Percentiles rank a stretch among this genome's conserved stretches.
phyloP scores from a whole-genome alignment of 92 coral and sea anemone species.

The Nematostella vectensis region DNA sequence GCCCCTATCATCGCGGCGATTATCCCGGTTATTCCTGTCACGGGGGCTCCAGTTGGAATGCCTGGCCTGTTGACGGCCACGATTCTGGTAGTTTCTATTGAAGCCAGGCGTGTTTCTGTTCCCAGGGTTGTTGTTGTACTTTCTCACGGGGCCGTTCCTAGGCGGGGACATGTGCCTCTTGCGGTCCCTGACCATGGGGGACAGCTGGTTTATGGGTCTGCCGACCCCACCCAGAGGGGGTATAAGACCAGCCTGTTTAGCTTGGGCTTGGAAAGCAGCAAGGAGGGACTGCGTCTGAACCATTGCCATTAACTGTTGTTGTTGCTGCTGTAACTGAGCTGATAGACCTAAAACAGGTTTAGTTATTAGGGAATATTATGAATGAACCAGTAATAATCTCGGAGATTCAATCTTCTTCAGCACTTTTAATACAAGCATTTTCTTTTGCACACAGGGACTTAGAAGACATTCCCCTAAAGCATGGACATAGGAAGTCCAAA shows the following conservation, averaged over 20 bases:
- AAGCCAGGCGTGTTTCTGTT: constrained; percentile 25
- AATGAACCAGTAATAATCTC: no score
- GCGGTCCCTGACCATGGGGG: constrained; percentile 46
- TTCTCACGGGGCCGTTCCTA: constrained; percentile 1
- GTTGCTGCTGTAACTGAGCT: constrained; percentile 79
- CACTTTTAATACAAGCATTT: no score
- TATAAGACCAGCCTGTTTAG: constrained; percentile 31
- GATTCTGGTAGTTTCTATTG: constrained; percentile 7
- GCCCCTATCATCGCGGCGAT: constrained; percentile 2
- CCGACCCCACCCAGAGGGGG: constrained; percentile 21
- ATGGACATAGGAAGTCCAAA: no score
- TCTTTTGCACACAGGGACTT: no score
- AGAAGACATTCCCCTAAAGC: no score
- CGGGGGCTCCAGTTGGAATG: constrained; percentile 9
- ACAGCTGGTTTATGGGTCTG: constrained; percentile 3
- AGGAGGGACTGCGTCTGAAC: constrained; percentile 90
- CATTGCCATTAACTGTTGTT: constrained; percentile 94
- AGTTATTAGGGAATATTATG: no score
- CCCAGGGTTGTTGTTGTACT: constrained; percentile 18
- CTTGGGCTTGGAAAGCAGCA: constrained; percentile 94
- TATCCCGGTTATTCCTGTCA: constrained; percentile 17
- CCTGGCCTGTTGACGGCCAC: constrained; percentile 14
- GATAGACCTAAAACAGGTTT: constrained; percentile 26
- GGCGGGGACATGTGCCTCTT: constrained; percentile 49
- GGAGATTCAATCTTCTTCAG: no score